phyloP scores from a whole-genome alignment of 2,797 vertebrate genomes.

The Lindbergichthys nudifrons region DNA sequence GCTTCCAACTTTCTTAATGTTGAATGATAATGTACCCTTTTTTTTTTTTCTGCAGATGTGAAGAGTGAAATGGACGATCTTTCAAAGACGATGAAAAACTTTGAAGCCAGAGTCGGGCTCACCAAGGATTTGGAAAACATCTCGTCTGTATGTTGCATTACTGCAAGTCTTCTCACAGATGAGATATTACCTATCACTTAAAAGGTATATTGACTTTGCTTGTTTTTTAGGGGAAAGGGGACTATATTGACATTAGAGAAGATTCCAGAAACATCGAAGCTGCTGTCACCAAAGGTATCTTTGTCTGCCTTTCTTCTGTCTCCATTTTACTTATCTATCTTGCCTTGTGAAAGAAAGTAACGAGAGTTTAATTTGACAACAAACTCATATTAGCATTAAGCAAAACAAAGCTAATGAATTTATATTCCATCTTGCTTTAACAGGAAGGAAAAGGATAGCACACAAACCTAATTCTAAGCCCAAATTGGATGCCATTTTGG shows the following conservation, averaged over 20 bases:
- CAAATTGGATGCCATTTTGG: slow-evolving; percentile 80
- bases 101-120: slow-evolving; percentile 90
- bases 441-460: slow-evolving; percentile 89
- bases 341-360: slow-evolving; percentile 4
- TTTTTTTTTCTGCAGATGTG: slow-evolving; percentile 86
- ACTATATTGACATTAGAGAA: slow-evolving; percentile 95
- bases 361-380: slow-evolving; percentile 7
- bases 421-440: neutral
- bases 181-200: neutral
- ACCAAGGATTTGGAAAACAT: slow-evolving; percentile 89
- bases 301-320: slow-evolving; percentile 23
- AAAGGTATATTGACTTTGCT: slow-evolving; percentile 36
- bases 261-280: slow-evolving; percentile 81
- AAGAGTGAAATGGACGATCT: slow-evolving; percentile 90
- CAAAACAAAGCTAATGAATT: neutral
- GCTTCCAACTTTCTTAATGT: neutral
- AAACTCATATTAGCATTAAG: neutral
- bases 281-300: slow-evolving; percentile 88
- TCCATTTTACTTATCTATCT: slow-evolving; percentile 14
- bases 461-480: slow-evolving; percentile 93
- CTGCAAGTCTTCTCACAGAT: neutral
- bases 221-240: slow-evolving; percentile 85
- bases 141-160: slow-evolving; percentile 83
- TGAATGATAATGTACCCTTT: slow-evolving; percentile 27
- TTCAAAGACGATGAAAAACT: slow-evolving; percentile 91